phyloP scores from a whole-genome alignment of 2,888 invertebrate species.

The Galeopsomyia nigrocyanea region DNA sequence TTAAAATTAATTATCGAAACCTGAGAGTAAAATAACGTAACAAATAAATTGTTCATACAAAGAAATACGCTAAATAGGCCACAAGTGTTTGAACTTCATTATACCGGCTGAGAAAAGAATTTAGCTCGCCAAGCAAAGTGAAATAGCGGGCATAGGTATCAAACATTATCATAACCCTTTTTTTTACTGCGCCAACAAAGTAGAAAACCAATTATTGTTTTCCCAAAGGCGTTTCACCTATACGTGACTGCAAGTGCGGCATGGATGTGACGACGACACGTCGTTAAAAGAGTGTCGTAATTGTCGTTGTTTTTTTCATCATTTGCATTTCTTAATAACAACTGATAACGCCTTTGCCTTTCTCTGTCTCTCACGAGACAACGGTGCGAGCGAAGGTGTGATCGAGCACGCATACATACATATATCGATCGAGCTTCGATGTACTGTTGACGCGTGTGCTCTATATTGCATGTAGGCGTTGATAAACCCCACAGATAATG shows the following conservation, averaged over 20 bases:
- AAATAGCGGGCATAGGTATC: no score
- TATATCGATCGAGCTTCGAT: constrained; percentile 17
- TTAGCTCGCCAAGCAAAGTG: no score
- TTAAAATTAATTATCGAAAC: no score
- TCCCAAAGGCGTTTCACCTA: no score
- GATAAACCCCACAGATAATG: no score
- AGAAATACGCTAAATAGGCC: no score
- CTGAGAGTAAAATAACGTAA: no score
- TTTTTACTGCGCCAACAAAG: background rate
- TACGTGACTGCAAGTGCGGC: background rate
- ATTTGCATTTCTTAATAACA: constrained; percentile 28
- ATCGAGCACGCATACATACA: constrained; percentile 17
- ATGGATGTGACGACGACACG: background rate
- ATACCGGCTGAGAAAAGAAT: no score
- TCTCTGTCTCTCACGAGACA: constrained; percentile 39
- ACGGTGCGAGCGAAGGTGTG: background rate
- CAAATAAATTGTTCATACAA: no score
- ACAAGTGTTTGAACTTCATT: no score
- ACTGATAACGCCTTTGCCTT: constrained; percentile 8
- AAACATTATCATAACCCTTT: background rate
- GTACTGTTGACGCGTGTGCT: background rate
- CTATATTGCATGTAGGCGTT: background rate
- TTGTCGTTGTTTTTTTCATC: constrained; percentile 19
- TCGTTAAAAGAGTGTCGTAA: constrained; percentile 18
- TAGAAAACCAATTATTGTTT: no score